phyloP scores from a whole-genome alignment of 2,888 invertebrate genomes.

The Nasonia oneida region DNA sequence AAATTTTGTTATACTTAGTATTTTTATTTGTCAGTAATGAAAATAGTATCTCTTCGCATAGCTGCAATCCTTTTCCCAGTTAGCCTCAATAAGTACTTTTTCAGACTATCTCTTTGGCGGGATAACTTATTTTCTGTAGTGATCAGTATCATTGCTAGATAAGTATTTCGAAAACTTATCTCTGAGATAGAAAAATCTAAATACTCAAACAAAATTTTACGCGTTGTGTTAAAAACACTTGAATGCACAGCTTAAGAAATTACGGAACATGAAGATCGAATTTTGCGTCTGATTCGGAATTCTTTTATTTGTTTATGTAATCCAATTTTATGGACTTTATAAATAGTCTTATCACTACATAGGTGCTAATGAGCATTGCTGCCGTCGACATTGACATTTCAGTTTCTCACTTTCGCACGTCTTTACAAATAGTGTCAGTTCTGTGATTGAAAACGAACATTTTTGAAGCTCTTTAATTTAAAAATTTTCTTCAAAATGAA shows the following conservation, averaged over 20 bases:
- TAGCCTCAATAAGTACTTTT: too few relatives aligned
- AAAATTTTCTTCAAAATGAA: slow-evolving; percentile 30
- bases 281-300: not conserved
- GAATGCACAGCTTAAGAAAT: not conserved
- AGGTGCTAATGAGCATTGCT: not conserved
- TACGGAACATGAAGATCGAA: not conserved
- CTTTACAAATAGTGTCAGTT: not conserved
- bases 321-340: slow-evolving; percentile 21
- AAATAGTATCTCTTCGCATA: too few relatives aligned
- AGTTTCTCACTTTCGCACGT: not conserved
- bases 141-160: too few relatives aligned
- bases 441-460: not conserved
- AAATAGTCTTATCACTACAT: slow-evolving; percentile 38
- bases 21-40: too few relatives aligned
- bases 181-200: too few relatives aligned
- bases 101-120: too few relatives aligned
- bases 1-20: too few relatives aligned
- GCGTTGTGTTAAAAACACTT: too few relatives aligned
- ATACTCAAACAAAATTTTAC: too few relatives aligned
- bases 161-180: too few relatives aligned
- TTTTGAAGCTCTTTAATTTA: not conserved
- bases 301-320: slow-evolving; percentile 13
- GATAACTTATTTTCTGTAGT: too few relatives aligned
- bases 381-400: slow-evolving; percentile 18
- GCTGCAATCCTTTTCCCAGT: too few relatives aligned